Evolutionary conservation across 2,888 invertebrate species (phyloP), one percentile per base, ranked within the genome.

Genomic region (Shargacucullia verbasci): DNA sequence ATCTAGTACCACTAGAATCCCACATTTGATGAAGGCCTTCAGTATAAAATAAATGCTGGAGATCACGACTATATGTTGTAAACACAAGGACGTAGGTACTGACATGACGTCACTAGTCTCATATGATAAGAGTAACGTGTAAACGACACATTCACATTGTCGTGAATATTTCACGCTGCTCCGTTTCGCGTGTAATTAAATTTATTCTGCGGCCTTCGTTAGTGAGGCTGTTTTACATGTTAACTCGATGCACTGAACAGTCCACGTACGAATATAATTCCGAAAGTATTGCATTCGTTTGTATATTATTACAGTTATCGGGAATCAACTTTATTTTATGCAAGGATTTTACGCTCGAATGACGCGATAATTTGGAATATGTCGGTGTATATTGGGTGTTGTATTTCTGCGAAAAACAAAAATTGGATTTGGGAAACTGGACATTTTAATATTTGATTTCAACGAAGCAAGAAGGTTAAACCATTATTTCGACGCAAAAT

Each of bases 221-320:
- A 59, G 47, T 44, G 37, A 20, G 12, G 9, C 60, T 64, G 59
- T 59, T 73, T 73, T 67, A 64, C 74, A 73, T 67, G 46, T 72
- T 67, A 67, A 67, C 44, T 43, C 56, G 50, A 49, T 71, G 60
- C 60, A 47, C 47, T 38, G 50, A 20, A 35, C 63, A 20, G 5
- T 33, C 33, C 14, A 57, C 14, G 46, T 64, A 41, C 41, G 15
- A 37, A 52, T 62, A 52, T 63, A 25, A 29, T 8, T 44, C 13
- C 48, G 13, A 25, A 40, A 49, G 12, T 14, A 33, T 40, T 40
- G 13, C 38, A 49, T 49, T 49, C 44, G 29, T 58, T 41, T 43
- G 39, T 41, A 40, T 9, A 45, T 47, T 31, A n/a, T 9, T 14
- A 11, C 40, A 41, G 58, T 52, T 64, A 58, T 53, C 38, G 27